Evolutionary conservation across 2,797 vertebrate genomes (phyloP).

Genomic region (Scolopax rusticola): DNA sequence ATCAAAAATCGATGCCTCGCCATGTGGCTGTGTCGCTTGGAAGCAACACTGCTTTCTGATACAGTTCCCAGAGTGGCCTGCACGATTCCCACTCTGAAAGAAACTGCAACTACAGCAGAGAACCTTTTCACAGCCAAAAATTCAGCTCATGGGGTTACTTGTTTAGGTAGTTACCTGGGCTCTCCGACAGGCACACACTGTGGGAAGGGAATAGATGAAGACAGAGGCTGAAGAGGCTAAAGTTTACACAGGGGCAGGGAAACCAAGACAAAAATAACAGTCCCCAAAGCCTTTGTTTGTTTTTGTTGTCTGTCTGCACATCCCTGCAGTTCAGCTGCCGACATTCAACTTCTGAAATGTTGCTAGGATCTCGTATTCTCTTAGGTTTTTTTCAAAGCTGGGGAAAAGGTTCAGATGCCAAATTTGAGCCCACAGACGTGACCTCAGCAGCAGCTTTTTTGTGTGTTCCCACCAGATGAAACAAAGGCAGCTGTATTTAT

Average conservation of each 20-base stretch:
- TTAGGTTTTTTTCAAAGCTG: neutral
- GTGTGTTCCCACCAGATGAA: neutral
- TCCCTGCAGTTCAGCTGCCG: neutral
- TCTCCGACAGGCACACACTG: neutral
- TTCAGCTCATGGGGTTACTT: neutral
- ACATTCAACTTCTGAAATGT: neutral
- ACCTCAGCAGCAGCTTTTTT: neutral
- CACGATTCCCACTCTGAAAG: neutral
- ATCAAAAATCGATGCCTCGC: neutral
- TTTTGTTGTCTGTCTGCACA: neutral
- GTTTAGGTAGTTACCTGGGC: neutral
- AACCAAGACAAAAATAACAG: neutral
- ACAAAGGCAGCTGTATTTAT: neutral
- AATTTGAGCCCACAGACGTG: neutral
- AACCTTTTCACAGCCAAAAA: neutral
- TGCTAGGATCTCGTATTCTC: neutral
- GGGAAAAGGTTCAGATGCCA: neutral
- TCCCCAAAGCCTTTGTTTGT: neutral
- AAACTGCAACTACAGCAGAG: neutral
- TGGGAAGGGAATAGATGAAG: neutral
- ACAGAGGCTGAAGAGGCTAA: neutral
- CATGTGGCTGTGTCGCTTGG: neutral
- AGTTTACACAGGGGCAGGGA: neutral
- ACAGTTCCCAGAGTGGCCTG: neutral
- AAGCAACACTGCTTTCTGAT: neutral